phyloP scores from a whole-genome alignment of 2,113 vertebrate genomes.

The Sander lucioperca region DNA sequence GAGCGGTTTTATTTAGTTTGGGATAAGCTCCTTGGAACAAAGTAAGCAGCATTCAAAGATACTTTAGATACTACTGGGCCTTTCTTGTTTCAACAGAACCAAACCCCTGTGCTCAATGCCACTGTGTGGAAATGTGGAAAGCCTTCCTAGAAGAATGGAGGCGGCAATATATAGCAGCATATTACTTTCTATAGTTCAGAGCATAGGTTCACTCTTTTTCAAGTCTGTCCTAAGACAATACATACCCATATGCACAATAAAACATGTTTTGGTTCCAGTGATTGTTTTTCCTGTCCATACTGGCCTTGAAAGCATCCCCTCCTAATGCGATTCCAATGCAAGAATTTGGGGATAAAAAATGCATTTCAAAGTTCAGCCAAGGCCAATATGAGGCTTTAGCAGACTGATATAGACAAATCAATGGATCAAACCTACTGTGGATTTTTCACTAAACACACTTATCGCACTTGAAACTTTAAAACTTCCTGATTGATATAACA shows the following conservation, averaged over 20 bases:
- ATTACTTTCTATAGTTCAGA: not conserved
- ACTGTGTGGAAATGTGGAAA: not conserved
- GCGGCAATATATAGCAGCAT: not conserved
- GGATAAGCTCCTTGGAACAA: not conserved
- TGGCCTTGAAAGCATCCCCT: not conserved
- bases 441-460: not conserved
- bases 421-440: not conserved
- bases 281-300: not conserved
- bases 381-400: not conserved
- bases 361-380: not conserved
- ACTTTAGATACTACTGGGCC: not conserved
- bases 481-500: not conserved
- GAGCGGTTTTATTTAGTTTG: not conserved
- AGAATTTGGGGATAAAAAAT: not conserved
- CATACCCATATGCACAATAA: not conserved
- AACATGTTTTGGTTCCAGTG: not conserved
- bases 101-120: not conserved
- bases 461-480: conserved; percentile 1
- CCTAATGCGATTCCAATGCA: not conserved
- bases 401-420: not conserved
- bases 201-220: not conserved
- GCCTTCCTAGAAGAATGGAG: not conserved
- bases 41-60: not conserved
- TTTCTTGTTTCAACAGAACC: not conserved
- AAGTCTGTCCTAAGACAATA: not conserved